Conservation (phyloP, 2,888 invertebrate species). For the Dioctria linearis region DNA sequence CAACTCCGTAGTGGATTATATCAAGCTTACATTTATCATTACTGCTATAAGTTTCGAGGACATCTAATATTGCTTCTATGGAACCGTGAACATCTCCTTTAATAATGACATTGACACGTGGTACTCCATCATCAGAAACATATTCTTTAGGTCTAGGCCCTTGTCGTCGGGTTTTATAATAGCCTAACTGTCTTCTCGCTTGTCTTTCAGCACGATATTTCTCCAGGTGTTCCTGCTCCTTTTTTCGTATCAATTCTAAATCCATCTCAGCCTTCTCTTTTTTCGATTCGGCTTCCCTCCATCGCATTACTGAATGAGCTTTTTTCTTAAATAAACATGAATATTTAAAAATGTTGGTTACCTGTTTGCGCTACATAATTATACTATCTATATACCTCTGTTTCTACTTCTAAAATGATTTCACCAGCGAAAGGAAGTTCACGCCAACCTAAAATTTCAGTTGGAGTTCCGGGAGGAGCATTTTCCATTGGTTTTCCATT, state of each 20-base stretch:
- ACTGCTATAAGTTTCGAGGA: slow-evolving; percentile 88
- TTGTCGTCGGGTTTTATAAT: slow-evolving; percentile 72
- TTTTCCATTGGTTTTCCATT: slow-evolving; percentile 77
- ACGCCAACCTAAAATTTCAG: slow-evolving; percentile 92
- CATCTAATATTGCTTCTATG: slow-evolving; percentile 94
- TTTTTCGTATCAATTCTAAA: slow-evolving; percentile 76
- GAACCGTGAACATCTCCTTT: slow-evolving; percentile 97
- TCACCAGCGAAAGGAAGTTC: slow-evolving; percentile 93
- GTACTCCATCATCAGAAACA: slow-evolving; percentile 72
- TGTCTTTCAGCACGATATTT: slow-evolving; percentile 77
- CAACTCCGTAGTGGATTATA: slow-evolving; percentile 92
- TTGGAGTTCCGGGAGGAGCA: slow-evolving; percentile 84
- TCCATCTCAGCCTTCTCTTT: slow-evolving; percentile 78
- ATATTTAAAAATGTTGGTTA: not conserved
- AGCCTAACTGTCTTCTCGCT: slow-evolving; percentile 76
- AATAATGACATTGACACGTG: slow-evolving; percentile 76
- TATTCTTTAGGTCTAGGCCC: slow-evolving; percentile 77
- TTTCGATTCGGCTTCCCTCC: slow-evolving; percentile 76
- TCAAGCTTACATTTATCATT: slow-evolving; percentile 82
- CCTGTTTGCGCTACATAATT: not conserved
- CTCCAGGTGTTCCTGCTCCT: slow-evolving; percentile 77
- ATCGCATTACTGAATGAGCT: slow-evolving; percentile 78
- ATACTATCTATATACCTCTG: slow-evolving; percentile 74
- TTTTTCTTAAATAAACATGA: slow-evolving; percentile 72
- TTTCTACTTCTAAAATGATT: slow-evolving; percentile 84